Conservation (phyloP, 2,888 invertebrate species). For the Gerosis bhagava region DNA sequence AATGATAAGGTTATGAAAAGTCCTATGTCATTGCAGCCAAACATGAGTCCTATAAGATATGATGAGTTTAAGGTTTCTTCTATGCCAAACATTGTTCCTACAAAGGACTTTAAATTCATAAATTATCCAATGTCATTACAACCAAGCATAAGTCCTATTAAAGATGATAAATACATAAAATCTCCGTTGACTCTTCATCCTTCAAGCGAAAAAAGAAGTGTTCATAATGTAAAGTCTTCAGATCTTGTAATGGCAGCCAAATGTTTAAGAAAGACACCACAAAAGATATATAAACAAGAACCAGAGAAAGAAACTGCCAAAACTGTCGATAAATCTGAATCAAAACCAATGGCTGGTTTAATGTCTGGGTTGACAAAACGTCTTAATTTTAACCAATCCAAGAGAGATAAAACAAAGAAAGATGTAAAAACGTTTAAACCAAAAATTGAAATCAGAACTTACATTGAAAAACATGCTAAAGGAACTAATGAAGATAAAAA, state of each 20-base stretch:
- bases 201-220: constrained; percentile 51
- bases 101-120: too few relatives aligned
- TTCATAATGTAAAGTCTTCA: constrained; percentile 60
- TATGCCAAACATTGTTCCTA: too few relatives aligned
- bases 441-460: constrained; percentile 69
- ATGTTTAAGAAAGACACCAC: constrained; percentile 48
- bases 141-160: constrained; percentile 2
- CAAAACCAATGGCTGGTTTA: constrained; percentile 49
- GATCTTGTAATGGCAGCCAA: constrained; percentile 59
- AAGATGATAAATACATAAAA: background rate
- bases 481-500: constrained; percentile 65
- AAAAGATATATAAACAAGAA: constrained; percentile 26
- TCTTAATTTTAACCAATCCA: constrained; percentile 64
- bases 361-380: constrained; percentile 65
- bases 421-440: constrained; percentile 50
- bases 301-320: constrained; percentile 32
- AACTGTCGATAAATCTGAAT: constrained; percentile 20
- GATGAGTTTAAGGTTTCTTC: too few relatives aligned
- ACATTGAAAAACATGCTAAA: constrained; percentile 58
- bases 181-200: constrained; percentile 42
- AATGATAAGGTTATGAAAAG: too few relatives aligned
- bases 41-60: background rate
- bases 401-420: constrained; percentile 53
- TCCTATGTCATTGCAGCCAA: too few relatives aligned
- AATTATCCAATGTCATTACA: too few relatives aligned